Evolutionary conservation across 2,797 vertebrate species (phyloP), one percentile per base, ranked within the genome.

Genomic region (Falco cherrug): DNA sequence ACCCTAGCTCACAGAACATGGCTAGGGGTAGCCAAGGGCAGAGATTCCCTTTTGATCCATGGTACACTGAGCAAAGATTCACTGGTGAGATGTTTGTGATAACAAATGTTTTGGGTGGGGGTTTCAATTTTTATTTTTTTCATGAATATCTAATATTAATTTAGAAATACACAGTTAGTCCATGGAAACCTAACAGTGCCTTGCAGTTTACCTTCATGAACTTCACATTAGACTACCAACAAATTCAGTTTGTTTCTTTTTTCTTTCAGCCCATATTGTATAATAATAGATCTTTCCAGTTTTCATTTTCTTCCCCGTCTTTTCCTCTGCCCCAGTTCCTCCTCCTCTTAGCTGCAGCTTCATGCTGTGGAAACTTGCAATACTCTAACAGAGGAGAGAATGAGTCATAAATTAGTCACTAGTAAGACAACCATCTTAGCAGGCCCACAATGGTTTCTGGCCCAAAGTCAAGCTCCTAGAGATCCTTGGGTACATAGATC

Each of bases 371-470:
- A 89, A 94, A 94, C 53, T 94, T 83, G 78, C 28, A 85, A 29
- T 71, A 31, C 20, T 39, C 3, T 96, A 92, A 96, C 63, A n/a
- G 22, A 1, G 71, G 93, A 92, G 68, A 89, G 71, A 96, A 68
- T 84, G 86, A 93, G 41, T 96, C 89, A 92, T 80, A 80, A 92
- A 87, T 93, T 90, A 95, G 60, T 96, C 92, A 89, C 65, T 59
- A 95, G 82, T 41, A 84, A 95, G 89, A 87, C 67, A 74, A 89
- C 81, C 45, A 74, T 80, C 37, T 92, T 80, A 89, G 71, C 51
- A 87, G 71, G 31, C 41, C 48, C 78, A 74, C 75, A 87, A 26
- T 73, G 64, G 45, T 91, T 96, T 91, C 89, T 91, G 89, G 92
- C 79, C 50, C 56, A 68, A 68, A 35, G 50, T 78, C 89, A 93